Base-by-base conservation (phyloP, 2,888 invertebrate genomes). In the Nemurella pictetii region DNA sequence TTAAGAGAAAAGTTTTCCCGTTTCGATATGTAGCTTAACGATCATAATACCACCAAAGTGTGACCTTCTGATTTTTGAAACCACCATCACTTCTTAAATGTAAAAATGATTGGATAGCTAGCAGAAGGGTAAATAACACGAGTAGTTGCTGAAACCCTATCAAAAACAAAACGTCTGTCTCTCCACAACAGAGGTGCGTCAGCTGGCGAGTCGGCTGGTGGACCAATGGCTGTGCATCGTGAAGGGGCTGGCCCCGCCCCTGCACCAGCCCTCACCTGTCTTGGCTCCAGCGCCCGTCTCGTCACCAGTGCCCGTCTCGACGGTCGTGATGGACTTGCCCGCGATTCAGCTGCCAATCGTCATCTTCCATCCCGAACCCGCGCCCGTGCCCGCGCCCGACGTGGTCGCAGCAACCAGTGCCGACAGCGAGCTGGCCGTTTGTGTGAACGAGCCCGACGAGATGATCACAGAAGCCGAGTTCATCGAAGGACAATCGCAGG, bases 151-250 rank as follows among this genome's bases (percentile, higher is more conserved):
- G 12, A 35, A n/a, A n/a, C n/a, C n/a, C n/a, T n/a, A n/a, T n/a
- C n/a, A n/a, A n/a, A n/a, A n/a, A n/a, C n/a, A n/a, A n/a, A n/a
- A n/a, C n/a, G n/a, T n/a, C n/a, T n/a, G 3, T 55, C 20, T 55
- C 55, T 55, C 55, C 20, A 2, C 20, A 7, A 55, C 91, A 96
- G 96, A 93, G 89, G 95, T 97, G 85, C 93, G 95, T 89, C 93
- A 94, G 85, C 91, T 97, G 88, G 96, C 98, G 20, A 93, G 94
- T 85, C 94, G 95, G 88, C 92, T 98, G 85, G 97, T 98, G 32
- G 96, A 97, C 89, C 95, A 96, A 89, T 98, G 98, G 98, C 92
- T 97, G 88, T 95, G 95, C 90, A 95, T 97, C 85, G 97, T 98
- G 0, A 96, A 97, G 90, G 95, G 95, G 86, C 28, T 30, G 78